phyloP scores from a whole-genome alignment of 2,797 vertebrate genomes.

The Anabas testudineus region DNA sequence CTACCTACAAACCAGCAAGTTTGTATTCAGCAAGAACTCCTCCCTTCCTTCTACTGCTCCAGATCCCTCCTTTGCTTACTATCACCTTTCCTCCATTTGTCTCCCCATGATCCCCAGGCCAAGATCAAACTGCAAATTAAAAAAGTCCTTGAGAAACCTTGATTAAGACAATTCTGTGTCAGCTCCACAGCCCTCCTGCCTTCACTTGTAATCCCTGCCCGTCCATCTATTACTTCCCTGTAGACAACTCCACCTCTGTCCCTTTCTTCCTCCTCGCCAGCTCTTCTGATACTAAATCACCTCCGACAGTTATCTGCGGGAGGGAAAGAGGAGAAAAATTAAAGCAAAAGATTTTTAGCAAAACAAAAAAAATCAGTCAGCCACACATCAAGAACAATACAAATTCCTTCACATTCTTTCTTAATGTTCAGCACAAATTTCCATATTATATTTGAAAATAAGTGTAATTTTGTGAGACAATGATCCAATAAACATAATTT shows the following conservation, averaged over 20 bases:
- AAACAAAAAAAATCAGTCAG: constrained; percentile 10
- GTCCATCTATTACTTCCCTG: constrained; percentile 70
- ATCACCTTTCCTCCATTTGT: constrained; percentile 20
- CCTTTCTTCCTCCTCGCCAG: constrained; percentile 42
- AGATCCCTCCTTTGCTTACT: background rate
- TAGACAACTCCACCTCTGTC: constrained; percentile 48
- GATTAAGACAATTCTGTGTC: constrained; percentile 67
- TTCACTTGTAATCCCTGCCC: constrained; percentile 55
- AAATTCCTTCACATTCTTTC: background rate
- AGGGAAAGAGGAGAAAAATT: background rate
- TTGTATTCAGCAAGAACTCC: constrained; percentile 27
- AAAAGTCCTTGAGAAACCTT: constrained; percentile 79
- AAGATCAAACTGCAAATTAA: constrained; percentile 73
- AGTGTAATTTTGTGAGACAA: background rate
- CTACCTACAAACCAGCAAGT: constrained; percentile 44
- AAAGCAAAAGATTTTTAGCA: constrained; percentile 5
- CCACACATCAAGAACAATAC: constrained; percentile 1
- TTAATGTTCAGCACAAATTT: background rate
- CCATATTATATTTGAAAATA: background rate
- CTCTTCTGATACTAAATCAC: constrained; percentile 62
- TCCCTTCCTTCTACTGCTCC: background rate
- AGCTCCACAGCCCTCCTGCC: constrained; percentile 45
- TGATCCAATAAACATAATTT: background rate
- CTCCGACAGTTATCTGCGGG: constrained; percentile 54
- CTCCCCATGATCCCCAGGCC: constrained; percentile 33